These are phyloP conservation scores for Zaprionus ornatus DNA, from an alignment of 1,140 invertebrate genomes.

Conservation along the genomic window DNA sequence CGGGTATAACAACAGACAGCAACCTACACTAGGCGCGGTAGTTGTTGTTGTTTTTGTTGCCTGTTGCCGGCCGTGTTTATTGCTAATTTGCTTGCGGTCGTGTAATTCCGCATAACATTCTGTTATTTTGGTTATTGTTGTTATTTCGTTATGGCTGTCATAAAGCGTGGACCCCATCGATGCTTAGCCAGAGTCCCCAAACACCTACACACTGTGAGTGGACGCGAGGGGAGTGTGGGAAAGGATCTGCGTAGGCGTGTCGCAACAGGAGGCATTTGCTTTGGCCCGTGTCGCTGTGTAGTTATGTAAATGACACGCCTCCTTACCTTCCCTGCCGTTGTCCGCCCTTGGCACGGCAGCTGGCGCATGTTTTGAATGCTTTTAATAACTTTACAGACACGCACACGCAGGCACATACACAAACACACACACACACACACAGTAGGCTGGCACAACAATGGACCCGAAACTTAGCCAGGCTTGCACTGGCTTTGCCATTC, in stretches of 20 bases:
- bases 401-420: constrained; percentile 11
- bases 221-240: not conserved
- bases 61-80: constrained; percentile 28
- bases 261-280: constrained; percentile 21
- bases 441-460: not conserved
- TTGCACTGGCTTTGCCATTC: constrained; percentile 2
- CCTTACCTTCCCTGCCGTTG: constrained; percentile 1
- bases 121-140: constrained; percentile 22
- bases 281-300: constrained; percentile 46
- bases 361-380: constrained; percentile 65
- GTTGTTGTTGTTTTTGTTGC: constrained; percentile 20
- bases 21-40: constrained; percentile 5
- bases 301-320: constrained; percentile 71
- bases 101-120: constrained; percentile 63
- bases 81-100: constrained; percentile 69
- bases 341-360: constrained; percentile 2
- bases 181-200: constrained; percentile 30
- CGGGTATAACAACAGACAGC: not conserved
- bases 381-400: constrained; percentile 78
- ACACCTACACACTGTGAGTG: constrained; percentile 24
- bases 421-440: not conserved
- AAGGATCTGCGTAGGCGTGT: constrained; percentile 44
- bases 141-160: constrained; percentile 29
- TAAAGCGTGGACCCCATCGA: constrained; percentile 37
- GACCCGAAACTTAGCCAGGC: not conserved